These are phyloP conservation scores for Vannuccia rotundouncinata DNA, from an alignment of 2,888 invertebrate species.

Conservation along the genomic window DNA sequence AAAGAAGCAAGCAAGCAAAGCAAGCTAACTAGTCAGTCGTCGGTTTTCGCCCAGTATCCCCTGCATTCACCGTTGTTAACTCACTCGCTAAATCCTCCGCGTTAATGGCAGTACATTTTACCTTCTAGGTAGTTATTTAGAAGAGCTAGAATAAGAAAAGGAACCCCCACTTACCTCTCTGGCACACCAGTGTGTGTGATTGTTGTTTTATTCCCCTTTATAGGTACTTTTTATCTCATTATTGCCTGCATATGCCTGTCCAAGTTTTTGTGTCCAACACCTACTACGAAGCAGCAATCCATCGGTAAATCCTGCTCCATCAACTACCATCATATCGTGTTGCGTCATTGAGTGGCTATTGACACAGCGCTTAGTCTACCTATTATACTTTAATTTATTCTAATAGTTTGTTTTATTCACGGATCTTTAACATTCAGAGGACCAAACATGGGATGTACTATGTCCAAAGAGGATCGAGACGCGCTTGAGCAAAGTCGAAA, in stretches of 20 bases:
- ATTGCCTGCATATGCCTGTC: slow-evolving; percentile 2
- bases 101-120: slow-evolving; percentile 12
- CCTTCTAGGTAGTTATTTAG: background rate
- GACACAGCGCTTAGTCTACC: too few species aligned
- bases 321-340: too few species aligned
- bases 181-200: background rate
- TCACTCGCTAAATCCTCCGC: background rate
- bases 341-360: too few species aligned
- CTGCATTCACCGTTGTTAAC: background rate
- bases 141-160: background rate
- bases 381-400: background rate
- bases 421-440: background rate
- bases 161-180: background rate
- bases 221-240: background rate
- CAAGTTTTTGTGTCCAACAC: background rate
- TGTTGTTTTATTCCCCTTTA: background rate
- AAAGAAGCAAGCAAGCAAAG: slow-evolving; percentile 6
- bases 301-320: background rate
- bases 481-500: slow-evolving; percentile 93
- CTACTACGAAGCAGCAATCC: background rate
- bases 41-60: slow-evolving; percentile 6
- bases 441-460: slow-evolving; percentile 85
- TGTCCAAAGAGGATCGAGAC: slow-evolving; percentile 97
- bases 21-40: background rate
- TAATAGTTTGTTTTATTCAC: background rate